phyloP scores from a whole-genome alignment of 2,797 vertebrate species.

The Chelon labrosus region DNA sequence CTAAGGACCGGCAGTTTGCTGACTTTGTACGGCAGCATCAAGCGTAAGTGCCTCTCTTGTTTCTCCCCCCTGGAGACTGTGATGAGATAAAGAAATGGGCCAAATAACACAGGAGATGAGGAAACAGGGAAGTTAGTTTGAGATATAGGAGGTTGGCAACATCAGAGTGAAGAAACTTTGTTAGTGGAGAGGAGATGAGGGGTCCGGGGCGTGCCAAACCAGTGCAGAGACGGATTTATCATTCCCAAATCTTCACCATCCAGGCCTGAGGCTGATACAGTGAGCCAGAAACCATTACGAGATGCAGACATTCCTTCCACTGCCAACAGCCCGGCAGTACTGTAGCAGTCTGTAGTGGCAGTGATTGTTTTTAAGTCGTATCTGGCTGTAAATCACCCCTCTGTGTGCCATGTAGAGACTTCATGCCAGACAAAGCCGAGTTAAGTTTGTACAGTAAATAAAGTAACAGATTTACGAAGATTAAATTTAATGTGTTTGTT shows the following conservation, averaged over 20 bases:
- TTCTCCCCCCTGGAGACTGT: constrained; percentile 16
- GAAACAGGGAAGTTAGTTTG: constrained; percentile 37
- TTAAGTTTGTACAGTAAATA: constrained; percentile 21
- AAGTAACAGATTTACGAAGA: constrained; percentile 6
- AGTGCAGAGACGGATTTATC: constrained; percentile 54
- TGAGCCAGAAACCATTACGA: constrained; percentile 48
- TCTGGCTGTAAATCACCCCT: constrained; percentile 29
- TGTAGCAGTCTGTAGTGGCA: constrained; percentile 5
- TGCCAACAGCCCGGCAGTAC: constrained; percentile 51
- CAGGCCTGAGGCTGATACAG: constrained; percentile 44
- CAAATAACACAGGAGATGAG: constrained; percentile 29
- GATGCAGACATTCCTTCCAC: constrained; percentile 55
- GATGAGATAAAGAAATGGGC: constrained; percentile 46
- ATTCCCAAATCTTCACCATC: constrained; percentile 52
- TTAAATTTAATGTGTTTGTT: constrained; percentile 30
- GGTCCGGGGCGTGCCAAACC: constrained; percentile 29
- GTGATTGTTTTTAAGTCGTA: constrained; percentile 35
- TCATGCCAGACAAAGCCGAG: constrained; percentile 14
- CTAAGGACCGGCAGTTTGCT: constrained; percentile 95
- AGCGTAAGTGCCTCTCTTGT: constrained; percentile 85
- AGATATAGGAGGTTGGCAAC: constrained; percentile 45
- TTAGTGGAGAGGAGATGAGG: constrained; percentile 19
- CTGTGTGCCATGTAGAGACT: constrained; percentile 4
- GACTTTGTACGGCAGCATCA: constrained; percentile 94
- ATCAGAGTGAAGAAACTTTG: constrained; percentile 21